Evolutionary conservation across 2,113 vertebrate species (phyloP).

Genomic region (Otis tarda): DNA sequence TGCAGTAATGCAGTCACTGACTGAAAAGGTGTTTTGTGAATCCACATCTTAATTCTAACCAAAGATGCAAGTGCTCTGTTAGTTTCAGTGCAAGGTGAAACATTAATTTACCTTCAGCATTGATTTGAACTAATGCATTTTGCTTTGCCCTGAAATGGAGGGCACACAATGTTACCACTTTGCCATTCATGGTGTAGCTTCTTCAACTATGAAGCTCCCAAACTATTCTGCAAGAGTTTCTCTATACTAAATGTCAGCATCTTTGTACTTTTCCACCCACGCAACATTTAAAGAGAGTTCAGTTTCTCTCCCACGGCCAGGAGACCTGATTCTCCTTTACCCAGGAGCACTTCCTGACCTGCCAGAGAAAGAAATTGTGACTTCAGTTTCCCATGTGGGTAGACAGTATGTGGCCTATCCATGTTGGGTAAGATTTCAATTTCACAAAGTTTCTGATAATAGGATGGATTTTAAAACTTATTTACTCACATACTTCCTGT

Average conservation of each 20-base stretch:
- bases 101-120: background rate
- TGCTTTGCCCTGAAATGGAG: background rate
- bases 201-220: background rate
- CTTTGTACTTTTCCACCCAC: background rate
- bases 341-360: background rate
- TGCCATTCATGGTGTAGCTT: background rate
- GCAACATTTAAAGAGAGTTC: background rate
- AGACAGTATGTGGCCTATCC: background rate
- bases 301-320: background rate
- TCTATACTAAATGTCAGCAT: background rate
- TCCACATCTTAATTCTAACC: background rate
- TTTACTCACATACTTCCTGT: background rate
- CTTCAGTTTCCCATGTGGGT: background rate
- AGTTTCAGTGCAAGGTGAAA: background rate
- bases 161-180: background rate
- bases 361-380: background rate
- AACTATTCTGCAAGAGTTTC: background rate
- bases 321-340: background rate
- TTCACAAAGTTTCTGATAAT: background rate
- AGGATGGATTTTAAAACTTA: background rate
- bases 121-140: background rate
- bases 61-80: background rate
- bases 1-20: background rate
- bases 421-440: background rate
- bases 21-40: background rate